phyloP scores from a whole-genome alignment of 2,888 invertebrate genomes.

The Villa cingulata region DNA sequence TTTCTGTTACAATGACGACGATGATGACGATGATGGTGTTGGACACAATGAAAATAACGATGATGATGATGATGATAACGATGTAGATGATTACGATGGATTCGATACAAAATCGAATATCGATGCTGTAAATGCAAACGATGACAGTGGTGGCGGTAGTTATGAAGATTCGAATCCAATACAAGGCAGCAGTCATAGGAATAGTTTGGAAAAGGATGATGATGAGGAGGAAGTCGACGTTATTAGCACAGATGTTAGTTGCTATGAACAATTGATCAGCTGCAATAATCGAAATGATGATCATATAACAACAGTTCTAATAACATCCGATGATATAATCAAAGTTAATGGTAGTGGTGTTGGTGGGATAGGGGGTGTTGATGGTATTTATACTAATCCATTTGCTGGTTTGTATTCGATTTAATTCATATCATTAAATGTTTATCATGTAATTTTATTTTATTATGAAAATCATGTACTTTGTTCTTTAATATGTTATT shows the following conservation, averaged over 20 bases:
- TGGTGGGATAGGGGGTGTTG: too few species aligned
- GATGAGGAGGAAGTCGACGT: constrained; percentile 30
- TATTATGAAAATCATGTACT: background rate
- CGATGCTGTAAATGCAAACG: constrained; percentile 32
- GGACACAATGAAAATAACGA: background rate
- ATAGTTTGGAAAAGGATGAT: constrained; percentile 34
- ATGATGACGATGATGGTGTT: background rate
- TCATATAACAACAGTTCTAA: constrained; percentile 13
- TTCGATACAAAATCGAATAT: constrained; percentile 29
- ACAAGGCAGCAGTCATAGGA: constrained; percentile 29
- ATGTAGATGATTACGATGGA: constrained; percentile 29
- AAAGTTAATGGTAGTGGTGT: constrained; percentile 22
- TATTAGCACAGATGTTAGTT: constrained; percentile 34
- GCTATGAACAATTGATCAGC: constrained; percentile 28
- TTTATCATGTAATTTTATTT: background rate
- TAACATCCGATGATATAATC: constrained; percentile 21
- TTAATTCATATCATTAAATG: background rate
- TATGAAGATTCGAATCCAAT: constrained; percentile 34
- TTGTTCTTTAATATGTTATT: background rate
- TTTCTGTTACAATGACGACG: background rate
- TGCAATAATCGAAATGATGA: constrained; percentile 20
- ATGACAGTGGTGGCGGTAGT: constrained; percentile 35
- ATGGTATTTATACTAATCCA: constrained; percentile 36
- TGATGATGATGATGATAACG: constrained; percentile 7
- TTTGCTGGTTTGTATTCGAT: constrained; percentile 34